These are phyloP conservation scores for Theristus sp. DNA, from an alignment of 2,888 invertebrate species.

Conservation along the genomic window DNA sequence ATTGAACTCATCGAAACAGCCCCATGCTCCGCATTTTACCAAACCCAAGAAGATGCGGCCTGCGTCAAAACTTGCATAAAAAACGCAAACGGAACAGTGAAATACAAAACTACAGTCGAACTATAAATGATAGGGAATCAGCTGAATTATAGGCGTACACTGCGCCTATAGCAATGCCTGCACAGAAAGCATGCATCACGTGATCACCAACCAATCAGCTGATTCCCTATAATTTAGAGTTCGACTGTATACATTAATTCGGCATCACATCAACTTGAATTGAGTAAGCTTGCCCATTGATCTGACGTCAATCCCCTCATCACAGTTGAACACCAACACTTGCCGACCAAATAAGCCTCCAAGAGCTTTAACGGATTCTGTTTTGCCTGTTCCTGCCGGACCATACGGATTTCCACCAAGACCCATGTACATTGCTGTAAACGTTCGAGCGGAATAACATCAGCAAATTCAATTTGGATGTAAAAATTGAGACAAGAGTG, in stretches of 20 bases:
- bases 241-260: too few relatives aligned
- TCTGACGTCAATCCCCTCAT: constrained; percentile 84
- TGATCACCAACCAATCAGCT: too few relatives aligned
- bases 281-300: constrained; percentile 57
- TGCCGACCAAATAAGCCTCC: constrained; percentile 32
- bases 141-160: too few relatives aligned
- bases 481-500: too few relatives aligned
- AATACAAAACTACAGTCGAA: too few relatives aligned
- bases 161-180: too few relatives aligned
- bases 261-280: too few relatives aligned
- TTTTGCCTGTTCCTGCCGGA: constrained; percentile 96
- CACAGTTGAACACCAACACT: constrained; percentile 78
- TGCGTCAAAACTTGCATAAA: neutral
- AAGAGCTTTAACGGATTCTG: constrained; percentile 76
- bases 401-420: constrained; percentile 96
- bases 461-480: neutral
- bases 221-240: too few relatives aligned
- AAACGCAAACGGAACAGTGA: too few relatives aligned
- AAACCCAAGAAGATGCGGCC: constrained; percentile 68
- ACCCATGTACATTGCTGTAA: constrained; percentile 65
- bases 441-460: too few relatives aligned
- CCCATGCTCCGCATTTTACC: constrained; percentile 88
- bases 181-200: too few relatives aligned
- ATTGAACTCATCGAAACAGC: constrained; percentile 97
- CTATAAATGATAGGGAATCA: too few relatives aligned